phyloP scores from a whole-genome alignment of 1,140 invertebrate species.

The Adoxophyes honmai region DNA sequence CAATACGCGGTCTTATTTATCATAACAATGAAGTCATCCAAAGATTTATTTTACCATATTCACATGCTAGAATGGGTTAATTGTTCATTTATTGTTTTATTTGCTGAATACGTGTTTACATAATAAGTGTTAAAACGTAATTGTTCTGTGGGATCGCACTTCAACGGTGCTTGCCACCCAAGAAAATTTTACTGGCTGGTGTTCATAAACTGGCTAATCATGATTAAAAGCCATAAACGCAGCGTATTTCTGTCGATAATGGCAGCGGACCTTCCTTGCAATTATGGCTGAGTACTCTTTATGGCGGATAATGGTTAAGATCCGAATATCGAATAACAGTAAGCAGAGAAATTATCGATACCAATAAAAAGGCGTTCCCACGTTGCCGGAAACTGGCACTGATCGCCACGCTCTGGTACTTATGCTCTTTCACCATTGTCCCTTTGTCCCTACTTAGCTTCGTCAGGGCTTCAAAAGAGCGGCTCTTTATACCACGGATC shows the following conservation, averaged over 20 bases:
- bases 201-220: neutral
- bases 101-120: no score
- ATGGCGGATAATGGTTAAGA: slow-evolving; percentile 13
- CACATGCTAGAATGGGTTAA: no score
- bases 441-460: slow-evolving; percentile 61
- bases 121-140: no score
- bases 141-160: no score
- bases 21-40: no score
- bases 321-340: slow-evolving; percentile 18
- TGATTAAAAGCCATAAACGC: neutral
- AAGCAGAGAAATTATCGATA: slow-evolving; percentile 38
- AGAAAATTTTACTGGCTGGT: no score
- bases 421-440: slow-evolving; percentile 59
- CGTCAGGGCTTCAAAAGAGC: slow-evolving; percentile 52
- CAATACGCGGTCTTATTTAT: no score
- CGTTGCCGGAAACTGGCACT: slow-evolving; percentile 57
- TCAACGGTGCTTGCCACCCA: no score
- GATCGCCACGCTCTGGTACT: slow-evolving; percentile 64
- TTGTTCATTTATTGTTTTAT: no score
- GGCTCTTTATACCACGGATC: slow-evolving; percentile 48
- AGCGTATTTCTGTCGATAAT: neutral
- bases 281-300: slow-evolving; percentile 5
- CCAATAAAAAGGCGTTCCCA: slow-evolving; percentile 61
- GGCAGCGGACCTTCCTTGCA: neutral
- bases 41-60: no score